Conservation (phyloP, 35 echinoderm and acorn worm genomes). For the Lytechinus pictus region DNA sequence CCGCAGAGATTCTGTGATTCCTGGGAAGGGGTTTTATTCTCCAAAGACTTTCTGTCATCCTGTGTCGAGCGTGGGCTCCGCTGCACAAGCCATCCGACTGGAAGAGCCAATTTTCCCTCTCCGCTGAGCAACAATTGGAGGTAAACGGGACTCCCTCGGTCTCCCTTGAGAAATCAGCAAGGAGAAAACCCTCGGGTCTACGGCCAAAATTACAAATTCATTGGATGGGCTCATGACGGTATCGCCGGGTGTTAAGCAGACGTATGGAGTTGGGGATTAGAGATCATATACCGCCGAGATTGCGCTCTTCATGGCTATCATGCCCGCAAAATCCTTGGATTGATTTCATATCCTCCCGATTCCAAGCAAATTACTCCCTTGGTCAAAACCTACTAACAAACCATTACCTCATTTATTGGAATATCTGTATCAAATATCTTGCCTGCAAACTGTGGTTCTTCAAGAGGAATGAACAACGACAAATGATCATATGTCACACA, state of each 20-base stretch:
- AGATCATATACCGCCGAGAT: slow-evolving; percentile 36
- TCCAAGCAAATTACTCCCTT: slow-evolving; percentile 17
- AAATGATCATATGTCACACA: background rate
- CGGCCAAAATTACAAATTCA: slow-evolving; percentile 53
- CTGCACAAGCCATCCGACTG: slow-evolving; percentile 43
- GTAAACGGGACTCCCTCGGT: slow-evolving; percentile 14
- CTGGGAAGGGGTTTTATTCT: background rate
- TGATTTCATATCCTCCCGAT: slow-evolving; percentile 18
- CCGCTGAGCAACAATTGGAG: slow-evolving; percentile 52
- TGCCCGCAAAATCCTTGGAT: background rate
- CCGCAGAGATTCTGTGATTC: background rate
- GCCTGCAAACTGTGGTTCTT: background rate
- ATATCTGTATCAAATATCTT: background rate
- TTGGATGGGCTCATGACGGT: slow-evolving; percentile 34
- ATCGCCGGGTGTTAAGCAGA: slow-evolving; percentile 33
- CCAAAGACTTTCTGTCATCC: slow-evolving; percentile 30
- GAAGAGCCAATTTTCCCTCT: slow-evolving; percentile 41
- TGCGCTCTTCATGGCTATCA: background rate
- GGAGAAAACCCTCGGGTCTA: background rate
- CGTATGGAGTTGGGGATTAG: slow-evolving; percentile 13
- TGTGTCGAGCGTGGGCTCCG: background rate
- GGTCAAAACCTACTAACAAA: background rate
- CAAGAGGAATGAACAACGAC: background rate
- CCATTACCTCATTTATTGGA: slow-evolving; percentile 2
- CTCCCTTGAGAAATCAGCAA: slow-evolving; percentile 44